Conservation (phyloP, 2,888 invertebrate species). For the Drosophila kambysellisi region DNA sequence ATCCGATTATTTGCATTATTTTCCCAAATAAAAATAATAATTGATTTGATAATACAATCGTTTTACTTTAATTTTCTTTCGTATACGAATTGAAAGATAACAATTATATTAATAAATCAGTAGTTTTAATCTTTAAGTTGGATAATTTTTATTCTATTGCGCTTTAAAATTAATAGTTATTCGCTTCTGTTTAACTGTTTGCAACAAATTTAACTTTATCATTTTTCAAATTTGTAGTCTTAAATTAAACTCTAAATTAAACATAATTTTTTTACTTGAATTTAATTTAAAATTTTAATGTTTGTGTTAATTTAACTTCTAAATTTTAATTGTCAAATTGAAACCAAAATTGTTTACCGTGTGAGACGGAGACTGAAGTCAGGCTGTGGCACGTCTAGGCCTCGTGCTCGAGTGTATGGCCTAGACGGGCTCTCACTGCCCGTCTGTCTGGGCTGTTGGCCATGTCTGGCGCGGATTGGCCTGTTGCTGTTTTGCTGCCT, state of each 20-base stretch:
- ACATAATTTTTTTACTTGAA: no score
- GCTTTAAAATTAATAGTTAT: not conserved
- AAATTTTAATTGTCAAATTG: not conserved
- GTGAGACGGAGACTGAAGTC: conserved; percentile 8
- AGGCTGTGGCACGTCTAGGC: conserved; percentile 52
- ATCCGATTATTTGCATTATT: not conserved
- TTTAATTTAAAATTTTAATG: not conserved
- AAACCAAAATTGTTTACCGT: conserved; percentile 2
- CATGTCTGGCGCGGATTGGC: conserved; percentile 78
- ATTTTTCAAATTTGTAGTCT: not conserved
- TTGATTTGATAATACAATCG: not conserved
- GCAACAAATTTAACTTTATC: not conserved
- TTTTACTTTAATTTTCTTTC: not conserved
- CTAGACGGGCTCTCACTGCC: conserved; percentile 63
- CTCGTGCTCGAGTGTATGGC: conserved; percentile 59
- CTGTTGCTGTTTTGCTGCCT: conserved; percentile 24
- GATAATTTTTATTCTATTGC: not conserved
- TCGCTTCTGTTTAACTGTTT: not conserved
- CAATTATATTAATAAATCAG: no score
- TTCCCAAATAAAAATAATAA: not conserved
- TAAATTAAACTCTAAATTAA: no score
- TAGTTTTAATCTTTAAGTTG: no score
- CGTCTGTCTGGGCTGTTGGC: conserved; percentile 67
- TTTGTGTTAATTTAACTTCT: not conserved
- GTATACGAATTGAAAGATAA: no score